Evolutionary conservation across 64 coral and sea anemone species (phyloP).

Genomic region (Porites australiensis): DNA sequence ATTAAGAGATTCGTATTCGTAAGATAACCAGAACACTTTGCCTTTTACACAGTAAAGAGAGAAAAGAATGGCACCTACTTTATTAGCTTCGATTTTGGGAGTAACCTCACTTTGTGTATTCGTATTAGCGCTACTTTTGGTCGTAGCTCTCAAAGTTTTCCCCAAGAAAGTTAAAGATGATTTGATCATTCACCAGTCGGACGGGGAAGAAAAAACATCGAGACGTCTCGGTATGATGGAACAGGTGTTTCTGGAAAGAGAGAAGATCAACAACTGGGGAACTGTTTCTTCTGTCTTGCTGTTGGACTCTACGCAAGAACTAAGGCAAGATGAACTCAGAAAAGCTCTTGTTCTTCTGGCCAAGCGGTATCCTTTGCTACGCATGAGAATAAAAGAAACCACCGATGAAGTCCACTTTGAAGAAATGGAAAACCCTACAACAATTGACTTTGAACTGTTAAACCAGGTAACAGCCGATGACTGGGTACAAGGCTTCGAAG

Average conservation of each 20-base stretch:
- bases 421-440: conserved; percentile 62
- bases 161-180: not conserved
- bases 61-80: not conserved
- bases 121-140: not conserved
- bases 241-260: conserved; percentile 28
- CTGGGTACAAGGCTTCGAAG: conserved; percentile 66
- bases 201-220: not conserved
- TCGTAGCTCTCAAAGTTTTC: not conserved
- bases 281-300: conserved; percentile 67
- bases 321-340: conserved; percentile 40
- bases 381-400: conserved; percentile 17
- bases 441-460: conserved; percentile 34
- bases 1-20: too few relatives aligned
- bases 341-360: conserved; percentile 54
- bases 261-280: conserved; percentile 32
- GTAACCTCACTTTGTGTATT: not conserved
- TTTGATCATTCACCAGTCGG: not conserved
- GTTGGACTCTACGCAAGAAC: conserved; percentile 60
- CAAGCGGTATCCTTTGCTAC: conserved; percentile 53
- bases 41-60: not conserved
- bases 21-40: not conserved
- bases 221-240: conserved; percentile 1
- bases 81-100: not conserved
- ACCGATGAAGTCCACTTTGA: conserved; percentile 3
- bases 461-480: conserved; percentile 47